Evolutionary conservation across 1,140 invertebrate species (phyloP), one percentile per base, ranked within the genome.

Genomic region (Agrypnia vestita): DNA sequence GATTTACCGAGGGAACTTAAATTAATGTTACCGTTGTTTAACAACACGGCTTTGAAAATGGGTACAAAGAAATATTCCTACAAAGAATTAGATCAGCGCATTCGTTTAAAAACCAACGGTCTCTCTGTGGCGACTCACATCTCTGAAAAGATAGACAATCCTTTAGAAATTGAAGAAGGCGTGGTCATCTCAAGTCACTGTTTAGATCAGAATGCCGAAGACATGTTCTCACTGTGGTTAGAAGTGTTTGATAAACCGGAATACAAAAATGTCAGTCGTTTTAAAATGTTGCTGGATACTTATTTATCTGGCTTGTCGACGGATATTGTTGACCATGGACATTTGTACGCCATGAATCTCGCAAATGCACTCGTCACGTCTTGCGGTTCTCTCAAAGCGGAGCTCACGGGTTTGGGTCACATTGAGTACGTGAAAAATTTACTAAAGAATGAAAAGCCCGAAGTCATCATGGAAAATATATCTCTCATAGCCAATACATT

Each of bases 81-180:
- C 83, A 90, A 94, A 83, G 92, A 94, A 80, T 94, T 98, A 84
- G 96, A 97, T 85, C 95, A 95, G 86, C 84, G 94, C 76, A 89
- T 96, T 15, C 93, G 94, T 61, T 89, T 95, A n/a, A 94, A 94
- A 84, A 97, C 97, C 0, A 95, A 95, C 4, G 97, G 97, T 4
- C 87, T 99, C 4, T 85, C 86, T 80, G 91, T 96, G 56, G 86
- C 88, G 13, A 88, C 91, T 25, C 94, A 97, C 84, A 88, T 97
- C 6, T 91, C 91, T 0, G 94, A 96, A 84, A 91, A 93, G 85
- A 93, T 94, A 47, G 90, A 91, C 80, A 90, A 93, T 81, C 85
- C 91, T 0, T 89, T 91, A 9, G 86, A 90, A 15, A 96, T 93
- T 85, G 93, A 96, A 84, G 91, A 97, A 85, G 94, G 94, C 0